A percentile compares a stretch with the other conserved stretches of the same genome.
phyloP scores from a whole-genome alignment of 2,797 vertebrate genomes.

The Amblyopsis hoosieri region DNA sequence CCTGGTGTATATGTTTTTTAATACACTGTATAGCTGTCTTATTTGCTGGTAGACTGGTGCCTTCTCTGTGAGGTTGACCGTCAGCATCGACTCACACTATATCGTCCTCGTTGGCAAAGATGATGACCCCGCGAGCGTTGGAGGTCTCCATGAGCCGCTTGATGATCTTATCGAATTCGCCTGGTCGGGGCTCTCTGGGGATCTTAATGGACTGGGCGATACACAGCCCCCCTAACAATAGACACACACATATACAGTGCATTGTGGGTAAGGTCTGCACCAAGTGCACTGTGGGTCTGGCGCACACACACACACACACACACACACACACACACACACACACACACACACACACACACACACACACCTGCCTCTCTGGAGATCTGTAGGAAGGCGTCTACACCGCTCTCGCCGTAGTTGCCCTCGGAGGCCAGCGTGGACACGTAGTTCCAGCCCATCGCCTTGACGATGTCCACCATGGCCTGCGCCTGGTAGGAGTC shows the following conservation, averaged over 20 bases:
- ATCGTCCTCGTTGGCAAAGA: slow-evolving; percentile 94
- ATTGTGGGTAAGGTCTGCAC: no score
- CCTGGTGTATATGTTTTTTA: no score
- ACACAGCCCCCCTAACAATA: slow-evolving; percentile 84
- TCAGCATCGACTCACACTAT: slow-evolving; percentile 82
- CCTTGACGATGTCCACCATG: slow-evolving; percentile 92
- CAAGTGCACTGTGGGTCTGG: not conserved
- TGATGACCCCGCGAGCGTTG: slow-evolving; percentile 89
- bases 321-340: slow-evolving; percentile 7
- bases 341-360: slow-evolving; percentile 54
- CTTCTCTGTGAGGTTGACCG: not conserved
- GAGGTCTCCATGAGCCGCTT: slow-evolving; percentile 91
- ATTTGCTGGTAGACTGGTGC: not conserved
- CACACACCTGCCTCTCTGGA: slow-evolving; percentile 87
- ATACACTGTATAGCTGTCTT: not conserved
- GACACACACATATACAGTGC: slow-evolving; percentile 9
- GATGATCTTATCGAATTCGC: slow-evolving; percentile 90
- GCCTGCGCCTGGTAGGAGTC: slow-evolving; percentile 94
- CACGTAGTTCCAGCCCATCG: slow-evolving; percentile 93
- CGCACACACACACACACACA: slow-evolving; percentile 3
- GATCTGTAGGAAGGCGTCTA: slow-evolving; percentile 90
- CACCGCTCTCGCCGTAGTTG: slow-evolving; percentile 92
- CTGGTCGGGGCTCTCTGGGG: slow-evolving; percentile 87
- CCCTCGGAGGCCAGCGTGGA: slow-evolving; percentile 90
- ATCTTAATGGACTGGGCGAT: slow-evolving; percentile 94